A percentile compares a stretch with the other conserved stretches of the same genome.
Conservation (phyloP, 2,113 vertebrate genomes). For the Periophthalmodon schlosseri region DNA sequence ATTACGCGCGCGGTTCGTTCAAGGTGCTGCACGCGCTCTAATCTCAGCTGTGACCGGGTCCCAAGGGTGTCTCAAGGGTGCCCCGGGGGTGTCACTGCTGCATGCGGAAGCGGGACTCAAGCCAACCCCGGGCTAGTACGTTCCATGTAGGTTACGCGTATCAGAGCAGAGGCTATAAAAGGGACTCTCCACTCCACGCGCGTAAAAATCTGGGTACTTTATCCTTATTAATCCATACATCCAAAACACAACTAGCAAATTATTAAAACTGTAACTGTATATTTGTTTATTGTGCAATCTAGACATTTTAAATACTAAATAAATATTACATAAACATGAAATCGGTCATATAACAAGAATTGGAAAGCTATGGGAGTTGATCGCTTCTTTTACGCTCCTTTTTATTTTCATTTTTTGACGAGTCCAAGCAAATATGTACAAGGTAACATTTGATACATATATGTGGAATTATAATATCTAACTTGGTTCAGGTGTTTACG, state of each 20-base stretch:
- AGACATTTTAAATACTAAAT: background rate
- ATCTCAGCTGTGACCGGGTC: slow-evolving; percentile 62
- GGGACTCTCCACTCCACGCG: background rate
- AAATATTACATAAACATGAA: background rate
- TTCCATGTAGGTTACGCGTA: background rate
- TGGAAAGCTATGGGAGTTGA: background rate
- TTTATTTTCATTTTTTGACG: background rate
- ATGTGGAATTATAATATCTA: background rate
- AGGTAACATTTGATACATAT: background rate
- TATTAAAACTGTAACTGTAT: background rate
- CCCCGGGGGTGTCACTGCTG: background rate
- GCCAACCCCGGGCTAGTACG: background rate
- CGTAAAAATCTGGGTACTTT: background rate
- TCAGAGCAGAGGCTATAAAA: background rate
- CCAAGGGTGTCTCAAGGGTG: slow-evolving; percentile 4
- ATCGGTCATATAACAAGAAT: background rate
- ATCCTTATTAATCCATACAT: too few relatives aligned
- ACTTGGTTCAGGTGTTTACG: background rate
- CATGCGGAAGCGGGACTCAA: background rate
- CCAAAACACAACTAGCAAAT: background rate
- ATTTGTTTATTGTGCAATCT: background rate
- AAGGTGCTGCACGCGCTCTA: slow-evolving; percentile 46
- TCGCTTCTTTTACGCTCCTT: background rate
- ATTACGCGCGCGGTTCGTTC: slow-evolving; percentile 72
- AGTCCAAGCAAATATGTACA: background rate